These are phyloP conservation scores for Bilobella aurantiaca DNA, from an alignment of 1,140 invertebrate species.

Conservation along the genomic window DNA sequence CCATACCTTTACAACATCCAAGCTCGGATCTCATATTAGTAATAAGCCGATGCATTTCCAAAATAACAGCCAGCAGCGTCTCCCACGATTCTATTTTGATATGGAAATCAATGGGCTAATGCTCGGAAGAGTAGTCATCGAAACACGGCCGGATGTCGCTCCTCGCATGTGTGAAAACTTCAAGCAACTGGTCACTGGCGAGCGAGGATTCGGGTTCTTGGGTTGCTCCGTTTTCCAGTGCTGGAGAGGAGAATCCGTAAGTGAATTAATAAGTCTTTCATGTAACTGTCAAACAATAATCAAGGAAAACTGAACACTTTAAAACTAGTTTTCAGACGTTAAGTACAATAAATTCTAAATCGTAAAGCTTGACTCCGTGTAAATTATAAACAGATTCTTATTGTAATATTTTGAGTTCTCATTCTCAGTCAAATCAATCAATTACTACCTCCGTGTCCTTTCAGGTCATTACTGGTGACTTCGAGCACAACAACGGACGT, in stretches of 20 bases:
- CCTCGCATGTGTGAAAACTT: constrained; percentile 89
- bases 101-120: constrained; percentile 54
- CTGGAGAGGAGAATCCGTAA: constrained; percentile 63
- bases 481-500: constrained; percentile 67
- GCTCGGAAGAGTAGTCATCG: constrained; percentile 65
- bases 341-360: too few species aligned
- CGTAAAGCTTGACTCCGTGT: too few species aligned
- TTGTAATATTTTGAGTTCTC: too few species aligned
- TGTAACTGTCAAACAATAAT: too few species aligned
- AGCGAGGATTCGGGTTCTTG: constrained; percentile 64
- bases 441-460: not conserved
- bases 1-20: constrained; percentile 30
- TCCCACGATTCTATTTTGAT: constrained; percentile 62
- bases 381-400: too few species aligned
- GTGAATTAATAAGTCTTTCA: constrained; percentile 4
- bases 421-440: not conserved
- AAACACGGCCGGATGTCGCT: constrained; percentile 70
- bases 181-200: constrained; percentile 63
- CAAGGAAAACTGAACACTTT: too few species aligned
- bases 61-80: constrained; percentile 23
- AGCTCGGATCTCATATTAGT: constrained; percentile 30
- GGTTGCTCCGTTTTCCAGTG: constrained; percentile 70
- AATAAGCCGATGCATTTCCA: constrained; percentile 19
- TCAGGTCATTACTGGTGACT: constrained; percentile 60
- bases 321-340: too few species aligned